phyloP scores from a whole-genome alignment of 2,797 vertebrate species.

The Anableps anableps region DNA sequence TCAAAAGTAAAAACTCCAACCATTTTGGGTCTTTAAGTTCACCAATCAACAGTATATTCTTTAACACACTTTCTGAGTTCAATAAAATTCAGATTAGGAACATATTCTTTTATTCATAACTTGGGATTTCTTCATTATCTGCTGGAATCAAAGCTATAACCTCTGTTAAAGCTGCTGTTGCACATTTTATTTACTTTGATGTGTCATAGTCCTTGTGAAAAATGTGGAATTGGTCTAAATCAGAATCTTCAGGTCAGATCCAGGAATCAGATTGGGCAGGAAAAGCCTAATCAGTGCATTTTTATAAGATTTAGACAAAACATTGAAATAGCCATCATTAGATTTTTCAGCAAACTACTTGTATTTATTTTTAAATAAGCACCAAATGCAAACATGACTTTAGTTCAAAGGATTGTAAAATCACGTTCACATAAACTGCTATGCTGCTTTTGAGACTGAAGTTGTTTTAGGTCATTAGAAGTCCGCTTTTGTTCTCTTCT shows the following conservation, averaged over 20 bases:
- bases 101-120: not conserved
- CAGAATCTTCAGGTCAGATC: too few relatives aligned
- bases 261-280: too few relatives aligned
- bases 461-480: not conserved
- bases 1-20: not conserved
- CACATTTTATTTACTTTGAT: too few relatives aligned
- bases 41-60: not conserved
- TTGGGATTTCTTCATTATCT: not conserved
- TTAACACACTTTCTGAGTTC: not conserved
- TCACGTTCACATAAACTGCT: not conserved
- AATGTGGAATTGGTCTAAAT: too few relatives aligned
- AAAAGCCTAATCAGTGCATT: too few relatives aligned
- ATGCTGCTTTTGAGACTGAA: not conserved
- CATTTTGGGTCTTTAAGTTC: not conserved
- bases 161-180: too few relatives aligned
- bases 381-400: not conserved
- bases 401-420: not conserved
- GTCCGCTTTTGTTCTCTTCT: too few relatives aligned
- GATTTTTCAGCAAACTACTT: too few relatives aligned
- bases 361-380: too few relatives aligned
- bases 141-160: not conserved
- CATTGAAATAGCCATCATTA: too few relatives aligned
- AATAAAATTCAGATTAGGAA: not conserved
- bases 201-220: too few relatives aligned
- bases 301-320: too few relatives aligned